A percentile compares a stretch with the other conserved stretches of the same genome.
Evolutionary conservation across 2,888 invertebrate genomes (phyloP).

Genomic region (Ganaspis brasiliensis): DNA sequence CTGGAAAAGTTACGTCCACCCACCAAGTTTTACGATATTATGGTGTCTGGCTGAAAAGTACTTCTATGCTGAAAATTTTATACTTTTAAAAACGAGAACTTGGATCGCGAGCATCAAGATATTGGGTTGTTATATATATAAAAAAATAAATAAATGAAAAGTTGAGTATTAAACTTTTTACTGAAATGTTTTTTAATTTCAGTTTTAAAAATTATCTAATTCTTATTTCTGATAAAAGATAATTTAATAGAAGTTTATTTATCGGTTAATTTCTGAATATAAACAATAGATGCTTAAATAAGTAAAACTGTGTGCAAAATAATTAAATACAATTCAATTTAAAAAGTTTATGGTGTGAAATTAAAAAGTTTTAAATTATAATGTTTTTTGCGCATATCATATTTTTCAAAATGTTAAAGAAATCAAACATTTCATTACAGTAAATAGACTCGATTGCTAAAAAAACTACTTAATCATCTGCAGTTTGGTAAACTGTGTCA

Average conservation of each 20-base stretch:
- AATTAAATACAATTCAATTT: conserved; percentile 5
- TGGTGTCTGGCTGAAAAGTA: conserved; percentile 36
- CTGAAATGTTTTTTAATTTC: not conserved
- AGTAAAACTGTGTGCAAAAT: too few relatives aligned
- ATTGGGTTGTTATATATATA: not conserved
- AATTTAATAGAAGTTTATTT: too few relatives aligned
- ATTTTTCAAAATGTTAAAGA: not conserved
- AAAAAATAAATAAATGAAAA: not conserved
- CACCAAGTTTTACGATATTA: conserved; percentile 35
- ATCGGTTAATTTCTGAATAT: too few relatives aligned
- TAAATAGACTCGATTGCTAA: not conserved
- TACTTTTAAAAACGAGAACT: conserved; percentile 31
- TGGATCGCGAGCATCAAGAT: conserved; percentile 10
- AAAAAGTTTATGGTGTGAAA: too few relatives aligned
- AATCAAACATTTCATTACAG: not conserved
- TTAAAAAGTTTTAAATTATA: too few relatives aligned
- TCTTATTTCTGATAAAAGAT: too few relatives aligned
- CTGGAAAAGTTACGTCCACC: conserved; percentile 28
- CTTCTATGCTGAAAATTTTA: conserved; percentile 19
- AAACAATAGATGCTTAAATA: too few relatives aligned
- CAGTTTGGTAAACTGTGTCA: not conserved
- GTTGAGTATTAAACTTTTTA: not conserved
- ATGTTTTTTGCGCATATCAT: too few relatives aligned
- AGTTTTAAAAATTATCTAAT: not conserved
- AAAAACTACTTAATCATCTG: not conserved